Evolutionary conservation across 2,797 vertebrate species (phyloP), one percentile per base, ranked within the genome.

Genomic region (Microctenopoma lineatum): DNA sequence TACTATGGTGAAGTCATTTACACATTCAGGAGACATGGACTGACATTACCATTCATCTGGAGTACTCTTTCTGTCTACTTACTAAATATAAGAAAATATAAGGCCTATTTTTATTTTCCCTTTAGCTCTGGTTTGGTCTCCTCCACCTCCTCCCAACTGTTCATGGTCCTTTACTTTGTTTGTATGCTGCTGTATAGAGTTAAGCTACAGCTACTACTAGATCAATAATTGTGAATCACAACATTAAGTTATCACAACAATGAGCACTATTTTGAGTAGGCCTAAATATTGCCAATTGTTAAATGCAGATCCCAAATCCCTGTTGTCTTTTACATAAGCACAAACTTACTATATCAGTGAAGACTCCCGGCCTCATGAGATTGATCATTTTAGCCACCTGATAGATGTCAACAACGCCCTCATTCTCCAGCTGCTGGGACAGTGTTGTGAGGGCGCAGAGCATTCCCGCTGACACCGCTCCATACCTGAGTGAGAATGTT

Each of bases 351-450:
- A 98, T 96, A 89, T 99, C 97, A 92, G 98, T 99, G 92, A 99
- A 99, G 87, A 99, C 98, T 75, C 98, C 98, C 66, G 98, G 98
- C 89, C 98, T 95, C 98, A 99, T 99, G 26, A 99, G 96, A 90
- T 99, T 99, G 90, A 99, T 98, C 98, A 99, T 99, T 92, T 99
- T 99, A 71, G 97, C 97, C 94, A 99, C 98, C 93, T 99, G 98
- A 92, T 98, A 99, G 84, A 99, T 94, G 90, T 99, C 97, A 16
- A 99, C 96, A 12, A 96, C 95, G 3, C 95, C 97, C 88, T 99
- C 98, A n/a, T 94, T 97, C 92, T 99, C 97, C 87, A 99, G 92
- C 86, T 99, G 98, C 90, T 99, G 97, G 72, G 97, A 97, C 88
- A 99, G 93, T 36, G 97, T 97, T 87, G 96, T 97, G 84, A 99